Base-by-base conservation (phyloP, 2,113 vertebrate genomes). In the Reinhardtius hippoglossoides region DNA sequence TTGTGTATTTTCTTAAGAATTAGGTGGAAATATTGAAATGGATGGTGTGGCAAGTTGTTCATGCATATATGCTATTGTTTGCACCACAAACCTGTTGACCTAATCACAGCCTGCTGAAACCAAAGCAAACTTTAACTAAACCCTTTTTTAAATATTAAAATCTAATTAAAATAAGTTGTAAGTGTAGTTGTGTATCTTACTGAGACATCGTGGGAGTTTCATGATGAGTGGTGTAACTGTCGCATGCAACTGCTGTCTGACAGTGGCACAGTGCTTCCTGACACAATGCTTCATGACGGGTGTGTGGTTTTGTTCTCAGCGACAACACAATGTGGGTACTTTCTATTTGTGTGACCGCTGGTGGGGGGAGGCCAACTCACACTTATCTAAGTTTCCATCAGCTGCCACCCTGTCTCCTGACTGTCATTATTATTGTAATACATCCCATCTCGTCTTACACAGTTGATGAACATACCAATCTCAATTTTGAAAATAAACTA, bases 321-420 rank as follows among this genome's bases (percentile, higher is more conserved):
- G 23, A 31, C 40, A 62, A 23, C 21, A 40, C 23, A 0, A 48
- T 35, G 26, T 59, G 67, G 26, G n/a, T 42, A 50, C 4, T 44
- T 50, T 68, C 57, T 82, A 27, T 83, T n/a, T 78, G 44, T 85
- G 71, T 67, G 31, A 80, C 44, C 26, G 64, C 60, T 78, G 40
- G 65, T 63, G 48, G 44, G 65, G 56, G 57, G 56, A 23, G 35
- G 71, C 70, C 54, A 73, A 2, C 18, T 55, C 55, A 52, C 78
- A 67, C 76, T 72, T 20, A 6, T 20, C 66, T 68, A 89, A 87
- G 81, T 90, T 92, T 89, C 84, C 88, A 84, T 63, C 87, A 89
- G 79, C 89, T 91, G 89, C 79, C 60, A 52, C 70, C 9, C n/a
- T 54, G 78, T 62, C 78, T 81, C 80, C 83, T 88, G 78, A 78